Base-by-base conservation (phyloP, 2,797 vertebrate species). In the Neosilurus mollespiculum region DNA sequence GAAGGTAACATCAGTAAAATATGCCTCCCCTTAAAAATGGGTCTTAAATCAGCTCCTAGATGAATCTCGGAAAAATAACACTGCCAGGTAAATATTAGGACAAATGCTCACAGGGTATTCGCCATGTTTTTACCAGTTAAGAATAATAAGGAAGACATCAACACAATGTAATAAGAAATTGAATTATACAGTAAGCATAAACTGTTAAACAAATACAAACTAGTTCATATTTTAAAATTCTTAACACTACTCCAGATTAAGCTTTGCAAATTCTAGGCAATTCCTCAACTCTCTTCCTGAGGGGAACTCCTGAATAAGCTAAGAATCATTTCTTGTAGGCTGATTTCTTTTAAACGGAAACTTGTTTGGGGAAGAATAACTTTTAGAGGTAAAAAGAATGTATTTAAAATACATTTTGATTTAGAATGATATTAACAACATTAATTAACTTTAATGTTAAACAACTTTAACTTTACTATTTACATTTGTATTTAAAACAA, bases 1-100 rank as follows among this genome's bases (percentile, higher is more conserved):
- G 84, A 85, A 37, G 84, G 83, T 51, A 61, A 67, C 62, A 81
- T 76, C 64, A 81, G 62, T 81, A 81, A 81, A 59, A 67, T 84
- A 81, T 76, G 51, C 83, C 78, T 66, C 22, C 56, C 16, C 49
- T 78, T 81, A 15, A 78, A 78, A 84, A 66, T 82, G 66, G 49
- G 59, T 26, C 59, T 79, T n/a, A 51, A 49, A 73, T 71, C 22
- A 34, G 26, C 67, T 78, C 54, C 59, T 56, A 80, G 83, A 43
- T 65, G 15, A 73, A 72, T 53, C 16, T 43, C 10, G 24, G 1
- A 62, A 16, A 64, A 16, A 64, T 51, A 66, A 53, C n/a, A 66
- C 78, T 75, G 37, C 51, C 15, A 82, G 56, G 49, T 24, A 49
- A 26, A 30, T 26, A 20, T 54, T 30, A 53, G 61, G 43, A 49